Conservation (phyloP, 2,113 vertebrate genomes). For the Austrofundulus limnaeus region DNA sequence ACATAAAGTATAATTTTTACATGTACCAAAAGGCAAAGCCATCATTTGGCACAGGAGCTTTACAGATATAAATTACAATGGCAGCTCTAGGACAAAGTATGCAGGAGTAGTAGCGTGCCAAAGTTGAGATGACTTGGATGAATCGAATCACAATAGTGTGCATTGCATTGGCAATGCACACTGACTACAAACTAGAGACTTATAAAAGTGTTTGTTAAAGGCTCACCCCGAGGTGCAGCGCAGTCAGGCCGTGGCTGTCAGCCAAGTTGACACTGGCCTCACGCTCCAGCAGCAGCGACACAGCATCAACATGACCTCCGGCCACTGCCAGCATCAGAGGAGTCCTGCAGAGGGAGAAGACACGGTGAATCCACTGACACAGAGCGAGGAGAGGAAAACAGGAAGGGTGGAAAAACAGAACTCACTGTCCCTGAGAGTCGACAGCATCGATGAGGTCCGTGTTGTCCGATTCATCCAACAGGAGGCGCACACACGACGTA, state of each 20-base stretch:
- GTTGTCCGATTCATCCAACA: constrained; percentile 89
- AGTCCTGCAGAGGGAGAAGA: constrained; percentile 78
- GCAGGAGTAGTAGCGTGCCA: no score
- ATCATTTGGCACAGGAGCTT: no score
- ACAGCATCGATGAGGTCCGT: constrained; percentile 83
- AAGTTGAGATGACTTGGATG: no score
- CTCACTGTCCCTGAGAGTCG: constrained; percentile 97
- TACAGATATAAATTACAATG: no score
- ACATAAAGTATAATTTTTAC: no score
- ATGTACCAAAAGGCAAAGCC: no score
- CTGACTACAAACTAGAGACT: no score
- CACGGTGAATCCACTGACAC: not conserved
- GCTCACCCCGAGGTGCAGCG: constrained; percentile 93
- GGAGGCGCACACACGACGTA: constrained; percentile 88
- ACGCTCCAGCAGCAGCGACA: constrained; percentile 93
- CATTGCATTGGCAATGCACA: no score
- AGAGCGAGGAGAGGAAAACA: not conserved
- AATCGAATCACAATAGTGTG: no score
- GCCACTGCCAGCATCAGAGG: constrained; percentile 95
- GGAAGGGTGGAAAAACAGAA: constrained; percentile 31
- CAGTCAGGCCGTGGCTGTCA: constrained; percentile 89
- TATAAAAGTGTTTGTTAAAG: no score
- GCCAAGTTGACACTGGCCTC: constrained; percentile 87
- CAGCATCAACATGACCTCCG: constrained; percentile 91
- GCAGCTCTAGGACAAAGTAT: no score